A percentile compares a stretch with the other conserved stretches of the same genome.
Conservation (phyloP, 2,797 vertebrate species). For the Botia almorhae region DNA sequence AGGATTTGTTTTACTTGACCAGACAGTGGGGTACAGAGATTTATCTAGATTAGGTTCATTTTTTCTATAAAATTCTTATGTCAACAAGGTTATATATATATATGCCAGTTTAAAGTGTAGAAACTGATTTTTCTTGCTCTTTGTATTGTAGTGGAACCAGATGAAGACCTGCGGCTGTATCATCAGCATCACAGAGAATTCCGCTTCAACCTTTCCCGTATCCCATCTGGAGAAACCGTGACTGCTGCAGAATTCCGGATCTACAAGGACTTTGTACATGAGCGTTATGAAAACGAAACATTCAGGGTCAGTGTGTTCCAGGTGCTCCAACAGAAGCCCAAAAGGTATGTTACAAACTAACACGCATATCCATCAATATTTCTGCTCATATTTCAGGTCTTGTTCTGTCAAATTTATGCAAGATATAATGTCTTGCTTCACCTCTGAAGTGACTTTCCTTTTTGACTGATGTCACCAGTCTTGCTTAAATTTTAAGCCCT, state of each 20-base stretch:
- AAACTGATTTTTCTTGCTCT: constrained; percentile 29
- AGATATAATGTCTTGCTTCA: no score
- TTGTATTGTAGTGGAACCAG: constrained; percentile 81
- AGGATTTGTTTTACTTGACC: no score
- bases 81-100: no score
- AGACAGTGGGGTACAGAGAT: not conserved
- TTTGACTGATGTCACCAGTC: no score
- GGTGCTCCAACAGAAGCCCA: constrained; percentile 84
- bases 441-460: no score
- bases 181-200: constrained; percentile 86
- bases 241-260: constrained; percentile 94
- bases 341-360: constrained; percentile 78
- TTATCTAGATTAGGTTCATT: no score
- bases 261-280: constrained; percentile 88
- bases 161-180: constrained; percentile 82
- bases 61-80: no score
- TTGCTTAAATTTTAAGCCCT: no score
- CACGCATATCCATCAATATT: not conserved
- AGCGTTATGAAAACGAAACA: constrained; percentile 86
- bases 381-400: no score
- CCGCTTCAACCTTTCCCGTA: constrained; percentile 91
- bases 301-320: constrained; percentile 91
- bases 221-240: constrained; percentile 90
- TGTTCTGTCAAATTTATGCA: no score
- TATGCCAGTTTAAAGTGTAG: not conserved